Base-by-base conservation (phyloP, 2,797 vertebrate genomes). In the Thamnophis elegans region DNA sequence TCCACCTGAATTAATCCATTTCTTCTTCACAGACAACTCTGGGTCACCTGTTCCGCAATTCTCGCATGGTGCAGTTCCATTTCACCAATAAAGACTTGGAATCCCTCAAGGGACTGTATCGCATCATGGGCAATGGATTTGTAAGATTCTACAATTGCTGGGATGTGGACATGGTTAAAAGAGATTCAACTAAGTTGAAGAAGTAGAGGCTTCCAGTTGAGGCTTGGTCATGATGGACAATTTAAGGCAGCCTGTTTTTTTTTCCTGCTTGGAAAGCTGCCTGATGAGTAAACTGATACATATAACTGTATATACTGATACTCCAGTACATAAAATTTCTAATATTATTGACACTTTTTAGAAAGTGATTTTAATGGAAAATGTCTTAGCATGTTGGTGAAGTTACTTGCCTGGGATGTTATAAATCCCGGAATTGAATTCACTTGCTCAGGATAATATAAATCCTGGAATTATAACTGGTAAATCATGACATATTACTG, bases 81-180 rank as follows among this genome's bases (percentile, higher is more conserved):
- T 99, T 99, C 97, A 99, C 98, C 92, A 98, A 99, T 97, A 99
- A 99, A 94, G 99, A 99, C 94, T 95, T 99, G 97, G 99, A 99
- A 93, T 99, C 99, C 0, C 97, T 99, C 87, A 99, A 99, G 95
- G 99, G 99, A 62, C 97, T 99, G 20, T 99, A 99, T 93, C 98
- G 98, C 93, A 99, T 99, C 92, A 99, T 99, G 99, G 98, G 98
- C 96, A 99, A 98, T 0, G 99, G 99, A 91, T 99, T 99, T 86
- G 99, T 99, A 97, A 98, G 97, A 25, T 14, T 0, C 89, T 91
- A 9, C 20, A 88, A 58, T 90, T 0, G 3, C 3, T 1, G 59
- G 22, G 26, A 0, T 0, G 10, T 2, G 55, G 82, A 14, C 2
- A 9, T 0, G 88, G 12, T 28, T 1, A 20, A 62, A 16, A 42